These are phyloP conservation scores for Protobothrops flavoviridis DNA, from an alignment of 2,113 vertebrate genomes.

Conservation along the genomic window DNA sequence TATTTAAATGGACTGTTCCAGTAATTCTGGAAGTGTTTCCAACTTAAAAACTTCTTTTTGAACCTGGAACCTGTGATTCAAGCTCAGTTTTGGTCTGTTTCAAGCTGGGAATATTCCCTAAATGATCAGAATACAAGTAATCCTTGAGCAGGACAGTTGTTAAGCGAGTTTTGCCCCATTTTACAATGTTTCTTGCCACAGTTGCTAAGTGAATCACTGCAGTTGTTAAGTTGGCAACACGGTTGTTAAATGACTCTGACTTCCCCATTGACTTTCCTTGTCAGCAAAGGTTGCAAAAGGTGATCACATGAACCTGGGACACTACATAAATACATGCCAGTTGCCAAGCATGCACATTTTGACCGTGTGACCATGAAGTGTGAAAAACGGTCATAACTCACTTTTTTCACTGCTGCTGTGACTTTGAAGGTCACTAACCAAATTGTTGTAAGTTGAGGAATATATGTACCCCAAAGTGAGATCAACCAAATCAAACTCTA, in stretches of 20 bases:
- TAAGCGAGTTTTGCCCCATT: too few species aligned
- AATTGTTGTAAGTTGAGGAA: not conserved
- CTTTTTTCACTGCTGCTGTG: not conserved
- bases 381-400: not conserved
- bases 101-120: not conserved
- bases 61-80: not conserved
- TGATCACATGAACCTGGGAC: too few species aligned
- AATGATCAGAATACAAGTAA: not conserved
- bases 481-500: not conserved
- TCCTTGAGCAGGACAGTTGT: too few species aligned
- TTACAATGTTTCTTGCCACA: too few species aligned
- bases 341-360: too few species aligned
- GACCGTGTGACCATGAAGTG: not conserved
- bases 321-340: too few species aligned
- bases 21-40: not conserved
- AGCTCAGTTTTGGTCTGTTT: not conserved
- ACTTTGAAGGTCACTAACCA: not conserved
- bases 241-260: too few species aligned
- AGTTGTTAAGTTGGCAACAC: too few species aligned
- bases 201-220: too few species aligned
- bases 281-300: too few species aligned
- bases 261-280: too few species aligned
- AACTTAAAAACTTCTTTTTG: not conserved
- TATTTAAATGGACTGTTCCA: not conserved
- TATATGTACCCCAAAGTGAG: not conserved